A percentile compares a stretch with the other conserved stretches of the same genome.
phyloP scores from a whole-genome alignment of 2,888 invertebrate genomes.

The Neoitamus cyanurus region DNA sequence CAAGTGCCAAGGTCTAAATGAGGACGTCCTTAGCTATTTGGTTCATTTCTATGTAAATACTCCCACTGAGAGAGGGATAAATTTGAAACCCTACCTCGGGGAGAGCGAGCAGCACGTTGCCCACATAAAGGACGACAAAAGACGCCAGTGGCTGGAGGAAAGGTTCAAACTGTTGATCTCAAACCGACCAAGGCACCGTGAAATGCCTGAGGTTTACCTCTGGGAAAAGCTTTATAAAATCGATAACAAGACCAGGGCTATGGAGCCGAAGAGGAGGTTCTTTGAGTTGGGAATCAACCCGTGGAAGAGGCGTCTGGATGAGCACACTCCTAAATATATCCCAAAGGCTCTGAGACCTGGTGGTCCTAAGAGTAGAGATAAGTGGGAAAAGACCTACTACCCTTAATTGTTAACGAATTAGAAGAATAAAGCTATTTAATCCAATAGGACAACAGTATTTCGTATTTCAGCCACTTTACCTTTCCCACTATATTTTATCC shows the following conservation, averaged over 20 bases:
- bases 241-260: conserved; percentile 73
- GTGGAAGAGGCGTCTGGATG: conserved; percentile 73
- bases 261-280: conserved; percentile 76
- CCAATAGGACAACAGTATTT: too few relatives aligned
- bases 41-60: conserved; percentile 79
- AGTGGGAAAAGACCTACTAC: conserved; percentile 76
- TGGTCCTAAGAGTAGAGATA: conserved; percentile 72
- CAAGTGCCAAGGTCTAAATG: conserved; percentile 82
- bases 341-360: conserved; percentile 75
- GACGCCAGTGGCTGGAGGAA: conserved; percentile 76
- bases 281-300: conserved; percentile 77
- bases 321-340: conserved; percentile 76
- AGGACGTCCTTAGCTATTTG: conserved; percentile 78
- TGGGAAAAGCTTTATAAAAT: conserved; percentile 90
- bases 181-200: conserved; percentile 73
- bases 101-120: conserved; percentile 71
- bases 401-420: conserved; percentile 64
- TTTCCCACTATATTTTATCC: too few relatives aligned
- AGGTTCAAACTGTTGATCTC: conserved; percentile 76
- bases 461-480: too few relatives aligned
- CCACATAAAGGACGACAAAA: conserved; percentile 76
- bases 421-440: not conserved
- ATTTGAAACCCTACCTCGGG: conserved; percentile 81
- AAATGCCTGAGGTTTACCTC: conserved; percentile 76
- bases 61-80: conserved; percentile 70